Evolutionary conservation across 2,113 vertebrate species (phyloP).

Genomic region (Axis porcinus): DNA sequence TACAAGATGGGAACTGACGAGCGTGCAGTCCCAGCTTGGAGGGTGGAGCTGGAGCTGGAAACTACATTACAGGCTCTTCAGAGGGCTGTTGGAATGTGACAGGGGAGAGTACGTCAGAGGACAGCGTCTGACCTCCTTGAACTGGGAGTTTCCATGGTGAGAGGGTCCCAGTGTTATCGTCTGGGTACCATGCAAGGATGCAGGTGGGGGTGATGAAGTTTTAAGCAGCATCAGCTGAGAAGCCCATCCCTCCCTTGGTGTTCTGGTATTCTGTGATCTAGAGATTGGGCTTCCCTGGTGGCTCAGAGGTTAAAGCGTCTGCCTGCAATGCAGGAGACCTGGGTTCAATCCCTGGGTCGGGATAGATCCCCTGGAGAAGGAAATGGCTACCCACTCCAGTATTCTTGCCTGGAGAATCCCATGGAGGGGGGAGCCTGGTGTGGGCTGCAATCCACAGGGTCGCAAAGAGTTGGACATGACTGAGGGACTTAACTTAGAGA

Average conservation of each 20-base stretch:
- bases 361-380: too few species aligned
- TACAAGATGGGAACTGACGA: not conserved
- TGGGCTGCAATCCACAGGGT: too few species aligned
- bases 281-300: too few species aligned
- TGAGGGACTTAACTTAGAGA: not conserved
- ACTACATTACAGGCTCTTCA: not conserved
- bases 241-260: not conserved
- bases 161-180: fast-evolving
- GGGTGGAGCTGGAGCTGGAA: not conserved
- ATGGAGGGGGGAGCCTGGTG: too few species aligned
- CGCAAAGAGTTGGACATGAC: too few species aligned
- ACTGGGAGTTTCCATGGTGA: not conserved
- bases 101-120: not conserved
- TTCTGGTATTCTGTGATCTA: not conserved
- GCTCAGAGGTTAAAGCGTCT: too few species aligned
- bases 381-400: too few species aligned
- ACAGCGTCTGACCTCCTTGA: not conserved
- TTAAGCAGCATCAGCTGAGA: not conserved
- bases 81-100: not conserved
- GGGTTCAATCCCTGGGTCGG: too few species aligned
- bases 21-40: not conserved
- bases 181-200: not conserved
- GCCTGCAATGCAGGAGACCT: too few species aligned
- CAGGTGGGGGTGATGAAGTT: not conserved
- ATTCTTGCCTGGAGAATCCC: too few species aligned